Evolutionary conservation across 2,797 vertebrate genomes (phyloP), one percentile per base, ranked within the genome.

Genomic region (Cyclura pinguis): DNA sequence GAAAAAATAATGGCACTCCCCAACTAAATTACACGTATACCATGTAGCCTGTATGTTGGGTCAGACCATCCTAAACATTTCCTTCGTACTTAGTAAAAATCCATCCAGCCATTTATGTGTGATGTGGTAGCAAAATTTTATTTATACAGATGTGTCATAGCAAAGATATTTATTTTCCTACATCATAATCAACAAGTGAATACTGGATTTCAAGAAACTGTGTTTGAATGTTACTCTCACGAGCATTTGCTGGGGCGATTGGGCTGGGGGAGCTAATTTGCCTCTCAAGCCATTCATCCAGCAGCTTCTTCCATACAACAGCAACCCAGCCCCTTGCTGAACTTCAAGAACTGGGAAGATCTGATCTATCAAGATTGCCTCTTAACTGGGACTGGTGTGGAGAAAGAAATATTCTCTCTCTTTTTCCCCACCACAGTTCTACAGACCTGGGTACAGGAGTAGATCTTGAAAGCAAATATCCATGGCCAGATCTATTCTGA

Each of bases 401-500:
- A 78, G 27, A 83, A 38, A 80, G 38, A 42, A 12, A 7, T 12
- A 50, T 50, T 13, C n/a, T 3, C 27, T 22, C 24, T 38, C 38
- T 29, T 22, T 24, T 24, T 5, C 1, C 7, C 6, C 9, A 13
- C 6, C 4, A 27, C 38, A 24, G 2, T 88, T 78, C 80, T 9
- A 35, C 69, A 91, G 83, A 76, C 16, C 85, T 91, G 87, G 93
- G 64, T 83, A 80, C 0, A 0, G 72, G 59, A 87, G 80, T 73
- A 84, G 74, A 9, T 67, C 87, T 93, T 88, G 64, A 78, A 92
- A 84, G 72, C 82, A 89, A 73, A 42, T 47, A 38, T 85, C 95
- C 84, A 32, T 90, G 83, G 93, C 38, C 81, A 85, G 85, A 93
- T 94, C 95, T 94, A 92, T 90, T 92, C 93, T 91, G 85, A 96